Evolutionary conservation across 2,797 vertebrate species (phyloP).

Genomic region (Cyprinella venusta): DNA sequence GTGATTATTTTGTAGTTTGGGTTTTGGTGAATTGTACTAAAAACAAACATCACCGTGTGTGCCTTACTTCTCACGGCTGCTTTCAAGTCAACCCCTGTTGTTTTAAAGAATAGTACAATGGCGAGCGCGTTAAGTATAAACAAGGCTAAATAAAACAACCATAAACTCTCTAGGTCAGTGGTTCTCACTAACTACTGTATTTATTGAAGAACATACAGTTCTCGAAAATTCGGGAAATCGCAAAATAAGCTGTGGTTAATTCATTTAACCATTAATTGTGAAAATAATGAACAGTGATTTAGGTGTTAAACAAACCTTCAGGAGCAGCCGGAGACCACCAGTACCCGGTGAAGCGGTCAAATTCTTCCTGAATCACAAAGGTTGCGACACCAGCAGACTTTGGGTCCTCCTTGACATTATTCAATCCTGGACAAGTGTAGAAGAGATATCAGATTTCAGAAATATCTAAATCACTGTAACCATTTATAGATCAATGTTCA

Average conservation of each 20-base stretch:
- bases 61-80: not conserved
- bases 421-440: slow-evolving; percentile 77
- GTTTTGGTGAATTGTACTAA: not conserved
- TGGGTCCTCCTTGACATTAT: slow-evolving; percentile 92
- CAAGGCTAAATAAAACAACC: not conserved
- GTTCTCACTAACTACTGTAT: not conserved
- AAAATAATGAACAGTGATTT: not conserved
- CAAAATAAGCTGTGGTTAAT: not conserved
- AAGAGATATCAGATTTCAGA: not conserved
- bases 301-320: slow-evolving; percentile 78
- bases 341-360: slow-evolving; percentile 96
- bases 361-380: slow-evolving; percentile 98
- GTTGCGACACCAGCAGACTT: slow-evolving; percentile 96
- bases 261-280: not conserved
- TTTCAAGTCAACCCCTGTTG: not conserved
- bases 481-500: not conserved
- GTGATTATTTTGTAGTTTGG: not conserved
- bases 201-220: not conserved
- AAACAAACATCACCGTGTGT: not conserved
- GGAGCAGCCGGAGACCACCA: slow-evolving; percentile 93
- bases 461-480: not conserved
- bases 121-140: not conserved
- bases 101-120: not conserved
- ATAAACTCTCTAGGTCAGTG: not conserved
- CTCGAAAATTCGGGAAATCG: not conserved